A percentile compares a stretch with the other conserved stretches of the same genome.
Evolutionary conservation across 2,888 invertebrate species (phyloP).

Genomic region (Apotomis betuletana): DNA sequence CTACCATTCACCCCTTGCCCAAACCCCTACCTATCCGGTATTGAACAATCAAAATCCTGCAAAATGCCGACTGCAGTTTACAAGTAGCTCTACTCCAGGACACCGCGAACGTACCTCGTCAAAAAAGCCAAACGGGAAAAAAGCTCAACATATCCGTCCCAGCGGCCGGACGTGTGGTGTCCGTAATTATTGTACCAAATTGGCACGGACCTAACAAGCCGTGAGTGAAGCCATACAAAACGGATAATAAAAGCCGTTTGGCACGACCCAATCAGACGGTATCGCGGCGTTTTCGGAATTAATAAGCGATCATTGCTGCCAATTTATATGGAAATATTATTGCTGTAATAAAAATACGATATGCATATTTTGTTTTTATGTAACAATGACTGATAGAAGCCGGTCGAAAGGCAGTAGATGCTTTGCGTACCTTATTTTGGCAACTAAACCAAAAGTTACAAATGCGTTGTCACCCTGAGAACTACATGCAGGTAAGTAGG

Average conservation of each 20-base stretch:
- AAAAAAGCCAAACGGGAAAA: background rate
- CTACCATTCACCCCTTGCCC: too few species aligned
- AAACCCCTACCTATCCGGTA: too few species aligned
- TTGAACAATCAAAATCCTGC: too few species aligned
- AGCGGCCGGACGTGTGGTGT: background rate
- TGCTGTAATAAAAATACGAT: background rate
- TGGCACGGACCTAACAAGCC: conserved; percentile 3
- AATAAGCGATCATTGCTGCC: background rate
- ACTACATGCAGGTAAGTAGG: too few species aligned
- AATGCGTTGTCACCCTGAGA: too few species aligned
- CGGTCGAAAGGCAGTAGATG: too few species aligned
- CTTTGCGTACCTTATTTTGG: too few species aligned
- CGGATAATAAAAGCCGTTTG: conserved; percentile 15
- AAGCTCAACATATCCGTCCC: background rate
- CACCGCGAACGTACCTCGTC: too few species aligned
- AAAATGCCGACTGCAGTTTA: too few species aligned
- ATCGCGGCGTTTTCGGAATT: conserved; percentile 1
- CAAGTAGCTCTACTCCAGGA: too few species aligned
- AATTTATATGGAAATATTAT: background rate
- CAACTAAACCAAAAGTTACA: too few species aligned
- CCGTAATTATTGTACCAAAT: conserved; percentile 17
- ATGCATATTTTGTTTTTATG: background rate
- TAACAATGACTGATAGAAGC: too few species aligned
- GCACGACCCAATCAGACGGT: conserved; percentile 1
- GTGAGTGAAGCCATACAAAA: background rate